Conservation (phyloP, 1,140 invertebrate species). For the Gryllus bimaculatus region DNA sequence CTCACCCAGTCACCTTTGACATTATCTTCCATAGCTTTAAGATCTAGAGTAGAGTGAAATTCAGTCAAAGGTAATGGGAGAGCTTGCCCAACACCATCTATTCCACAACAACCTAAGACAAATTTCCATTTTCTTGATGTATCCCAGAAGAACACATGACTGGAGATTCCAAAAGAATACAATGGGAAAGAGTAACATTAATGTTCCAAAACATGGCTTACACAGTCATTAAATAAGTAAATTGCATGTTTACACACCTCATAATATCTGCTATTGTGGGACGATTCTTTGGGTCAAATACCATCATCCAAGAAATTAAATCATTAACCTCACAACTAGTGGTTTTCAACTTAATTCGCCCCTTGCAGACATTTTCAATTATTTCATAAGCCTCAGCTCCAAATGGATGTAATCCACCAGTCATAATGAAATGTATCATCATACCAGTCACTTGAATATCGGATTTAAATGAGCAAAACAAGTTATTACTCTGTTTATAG, state of each 20-base stretch:
- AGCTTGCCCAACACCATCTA: constrained; percentile 3
- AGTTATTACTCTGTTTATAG: constrained; percentile 26
- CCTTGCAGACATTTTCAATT: constrained; percentile 29
- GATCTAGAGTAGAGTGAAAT: constrained; percentile 14
- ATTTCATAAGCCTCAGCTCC: constrained; percentile 29
- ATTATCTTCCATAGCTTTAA: background rate
- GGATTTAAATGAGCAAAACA: constrained; percentile 29
- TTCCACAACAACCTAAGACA: constrained; percentile 28
- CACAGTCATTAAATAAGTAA: background rate
- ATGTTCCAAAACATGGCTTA: constrained; percentile 8
- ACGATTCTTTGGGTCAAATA: constrained; percentile 28
- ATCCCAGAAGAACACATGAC: constrained; percentile 34
- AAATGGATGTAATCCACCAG: constrained; percentile 33
- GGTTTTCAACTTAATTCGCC: constrained; percentile 22
- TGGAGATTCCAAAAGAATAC: constrained; percentile 22
- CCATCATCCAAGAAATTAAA: constrained; percentile 33
- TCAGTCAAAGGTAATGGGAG: constrained; percentile 8
- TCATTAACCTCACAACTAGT: constrained; percentile 27
- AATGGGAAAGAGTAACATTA: background rate
- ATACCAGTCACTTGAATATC: constrained; percentile 35
- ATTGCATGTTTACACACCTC: constrained; percentile 27
- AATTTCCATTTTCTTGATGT: constrained; percentile 32
- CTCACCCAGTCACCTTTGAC: constrained; percentile 19
- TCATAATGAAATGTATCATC: constrained; percentile 32
- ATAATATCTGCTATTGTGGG: constrained; percentile 31